These are phyloP conservation scores for Cathartes aura DNA, from an alignment of 2,113 vertebrate genomes.

Conservation along the genomic window DNA sequence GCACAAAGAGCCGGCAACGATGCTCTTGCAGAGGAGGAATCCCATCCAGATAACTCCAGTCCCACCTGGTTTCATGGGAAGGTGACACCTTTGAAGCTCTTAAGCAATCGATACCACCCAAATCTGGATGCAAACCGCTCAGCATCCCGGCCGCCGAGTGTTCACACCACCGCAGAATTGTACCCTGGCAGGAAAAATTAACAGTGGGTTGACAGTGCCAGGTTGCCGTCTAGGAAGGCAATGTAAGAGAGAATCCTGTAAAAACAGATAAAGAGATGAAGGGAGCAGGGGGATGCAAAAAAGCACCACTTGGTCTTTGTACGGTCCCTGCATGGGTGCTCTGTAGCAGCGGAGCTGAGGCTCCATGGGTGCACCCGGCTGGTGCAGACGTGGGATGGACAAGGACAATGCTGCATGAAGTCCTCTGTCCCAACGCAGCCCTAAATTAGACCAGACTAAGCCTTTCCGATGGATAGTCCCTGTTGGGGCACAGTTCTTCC, in stretches of 20 bases:
- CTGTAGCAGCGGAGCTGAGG: not conserved
- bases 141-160: not conserved
- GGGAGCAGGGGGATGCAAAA: not conserved
- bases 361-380: not conserved
- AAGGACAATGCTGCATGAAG: not conserved
- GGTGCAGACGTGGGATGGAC: fast-evolving
- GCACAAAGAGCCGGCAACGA: not conserved
- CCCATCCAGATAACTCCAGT: not conserved
- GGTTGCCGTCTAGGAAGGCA: not conserved
- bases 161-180: fast-evolving
- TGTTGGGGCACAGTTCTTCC: not conserved
- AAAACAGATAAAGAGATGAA: not conserved
- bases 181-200: not conserved
- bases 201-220: not conserved
- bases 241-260: fast-evolving
- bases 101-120: not conserved
- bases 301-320: not conserved
- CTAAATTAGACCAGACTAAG: not conserved
- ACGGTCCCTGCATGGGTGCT: not conserved
- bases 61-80: not conserved
- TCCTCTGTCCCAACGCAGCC: not conserved
- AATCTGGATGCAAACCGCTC: not conserved
- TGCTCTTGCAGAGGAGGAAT: not conserved
- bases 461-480: not conserved
- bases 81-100: not conserved